Conservation (phyloP, 1,140 invertebrate species). For the Ceratosolen fusciceps region DNA sequence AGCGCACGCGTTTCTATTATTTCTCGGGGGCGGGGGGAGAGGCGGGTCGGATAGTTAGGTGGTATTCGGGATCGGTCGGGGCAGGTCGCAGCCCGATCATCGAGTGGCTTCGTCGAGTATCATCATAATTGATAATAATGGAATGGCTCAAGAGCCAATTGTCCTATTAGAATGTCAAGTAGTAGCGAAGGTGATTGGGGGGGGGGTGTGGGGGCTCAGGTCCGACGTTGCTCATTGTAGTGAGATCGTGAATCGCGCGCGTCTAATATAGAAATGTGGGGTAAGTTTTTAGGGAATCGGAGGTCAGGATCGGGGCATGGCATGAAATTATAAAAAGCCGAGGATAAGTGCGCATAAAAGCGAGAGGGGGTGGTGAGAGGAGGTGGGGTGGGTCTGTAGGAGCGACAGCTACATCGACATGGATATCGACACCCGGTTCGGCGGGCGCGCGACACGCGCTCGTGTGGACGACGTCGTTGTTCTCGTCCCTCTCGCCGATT, state of each 20-base stretch:
- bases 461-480: conserved; percentile 57
- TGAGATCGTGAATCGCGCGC: neutral
- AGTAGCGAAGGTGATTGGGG: too few relatives aligned
- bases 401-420: conserved; percentile 17
- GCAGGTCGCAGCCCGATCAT: neutral
- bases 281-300: neutral
- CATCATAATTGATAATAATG: too few relatives aligned
- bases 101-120: too few relatives aligned
- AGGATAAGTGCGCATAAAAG: neutral
- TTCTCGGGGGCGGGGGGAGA: neutral
- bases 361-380: neutral
- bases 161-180: too few relatives aligned
- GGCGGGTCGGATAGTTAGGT: too few relatives aligned
- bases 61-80: neutral
- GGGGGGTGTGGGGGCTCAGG: neutral
- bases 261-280: neutral
- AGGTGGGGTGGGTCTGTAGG: neutral
- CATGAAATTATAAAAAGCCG: neutral
- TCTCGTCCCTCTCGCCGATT: conserved; percentile 53
- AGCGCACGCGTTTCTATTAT: too few relatives aligned
- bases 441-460: conserved; percentile 51
- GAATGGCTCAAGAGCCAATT: too few relatives aligned
- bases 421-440: conserved; percentile 23
- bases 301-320: neutral
- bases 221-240: too few relatives aligned